A percentile compares a stretch with the other conserved stretches of the same genome.
Conservation (phyloP, 1,140 invertebrate genomes). For the Caenorhabditis brenneri region DNA sequence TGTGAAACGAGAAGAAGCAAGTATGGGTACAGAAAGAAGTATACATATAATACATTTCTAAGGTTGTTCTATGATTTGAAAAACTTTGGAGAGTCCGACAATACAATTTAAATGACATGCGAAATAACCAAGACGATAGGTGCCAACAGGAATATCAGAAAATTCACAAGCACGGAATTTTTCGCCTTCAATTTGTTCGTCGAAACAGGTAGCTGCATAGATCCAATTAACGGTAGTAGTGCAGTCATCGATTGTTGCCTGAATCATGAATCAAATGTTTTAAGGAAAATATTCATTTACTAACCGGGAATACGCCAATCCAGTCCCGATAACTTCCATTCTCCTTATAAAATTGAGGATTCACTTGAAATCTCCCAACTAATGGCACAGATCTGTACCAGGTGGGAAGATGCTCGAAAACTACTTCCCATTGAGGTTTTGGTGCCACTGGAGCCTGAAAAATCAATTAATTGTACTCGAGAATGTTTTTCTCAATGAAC, state of each 20-base stretch:
- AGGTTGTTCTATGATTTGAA: slow-evolving; percentile 25
- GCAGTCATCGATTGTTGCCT: slow-evolving; percentile 45
- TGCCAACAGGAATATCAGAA: slow-evolving; percentile 38
- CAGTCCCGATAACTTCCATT: slow-evolving; percentile 55
- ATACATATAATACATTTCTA: background rate
- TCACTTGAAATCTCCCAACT: slow-evolving; percentile 47
- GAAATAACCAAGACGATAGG: slow-evolving; percentile 52
- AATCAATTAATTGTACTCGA: background rate
- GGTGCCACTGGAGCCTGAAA: background rate
- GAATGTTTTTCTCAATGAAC: background rate
- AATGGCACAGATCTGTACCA: slow-evolving; percentile 54
- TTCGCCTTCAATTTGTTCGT: slow-evolving; percentile 29
- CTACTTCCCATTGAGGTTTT: slow-evolving; percentile 32
- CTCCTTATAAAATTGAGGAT: slow-evolving; percentile 34
- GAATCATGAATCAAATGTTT: background rate
- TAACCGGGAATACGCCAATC: slow-evolving; percentile 53
- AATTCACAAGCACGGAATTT: slow-evolving; percentile 54
- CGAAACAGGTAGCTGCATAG: slow-evolving; percentile 46
- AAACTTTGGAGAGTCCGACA: slow-evolving; percentile 46
- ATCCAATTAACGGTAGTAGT: slow-evolving; percentile 37
- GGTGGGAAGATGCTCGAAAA: slow-evolving; percentile 48
- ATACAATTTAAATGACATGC: slow-evolving; percentile 46
- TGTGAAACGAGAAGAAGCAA: background rate
- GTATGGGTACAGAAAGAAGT: background rate
- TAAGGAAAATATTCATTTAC: background rate